These are phyloP conservation scores for Sebastes wilsoni DNA, from an alignment of 2,797 vertebrate species.

Conservation along the genomic window DNA sequence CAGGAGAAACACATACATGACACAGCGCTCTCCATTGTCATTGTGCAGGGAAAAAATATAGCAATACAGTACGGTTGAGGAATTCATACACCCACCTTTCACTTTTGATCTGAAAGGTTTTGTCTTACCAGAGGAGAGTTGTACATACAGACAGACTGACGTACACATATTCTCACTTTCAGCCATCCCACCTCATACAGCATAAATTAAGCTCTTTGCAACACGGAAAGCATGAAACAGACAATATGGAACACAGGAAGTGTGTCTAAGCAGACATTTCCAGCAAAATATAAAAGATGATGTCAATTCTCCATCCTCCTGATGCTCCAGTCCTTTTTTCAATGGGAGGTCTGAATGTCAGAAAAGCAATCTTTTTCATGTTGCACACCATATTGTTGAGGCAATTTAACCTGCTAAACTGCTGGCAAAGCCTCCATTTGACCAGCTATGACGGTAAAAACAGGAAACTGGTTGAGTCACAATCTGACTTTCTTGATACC, in stretches of 20 bases:
- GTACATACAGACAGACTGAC: slow-evolving; percentile 31
- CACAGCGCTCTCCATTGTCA: not conserved
- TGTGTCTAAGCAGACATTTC: slow-evolving; percentile 15
- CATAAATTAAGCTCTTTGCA: slow-evolving; percentile 68
- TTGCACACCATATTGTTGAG: not conserved
- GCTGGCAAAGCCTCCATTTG: not conserved
- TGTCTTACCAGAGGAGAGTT: slow-evolving; percentile 33
- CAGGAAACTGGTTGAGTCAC: slow-evolving; percentile 5
- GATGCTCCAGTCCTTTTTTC: slow-evolving; percentile 29
- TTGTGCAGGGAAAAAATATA: slow-evolving; percentile 3
- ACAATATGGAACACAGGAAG: slow-evolving; percentile 50
- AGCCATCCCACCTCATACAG: slow-evolving; percentile 53
- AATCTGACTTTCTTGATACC: not conserved
- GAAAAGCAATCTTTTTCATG: slow-evolving; percentile 27
- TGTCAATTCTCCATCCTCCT: not conserved
- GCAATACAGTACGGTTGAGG: not conserved
- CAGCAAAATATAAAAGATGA: not conserved
- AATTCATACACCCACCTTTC: slow-evolving; percentile 56
- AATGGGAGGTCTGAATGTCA: slow-evolving; percentile 1
- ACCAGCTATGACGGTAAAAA: slow-evolving; percentile 15
- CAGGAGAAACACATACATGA: slow-evolving; percentile 55
- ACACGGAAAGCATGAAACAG: slow-evolving; percentile 78
- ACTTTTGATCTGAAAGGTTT: slow-evolving; percentile 37
- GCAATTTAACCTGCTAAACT: slow-evolving; percentile 19
- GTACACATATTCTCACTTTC: slow-evolving; percentile 39